Base-by-base conservation (phyloP, 92 coral and sea anemone species). In the Palythoa grandis region DNA sequence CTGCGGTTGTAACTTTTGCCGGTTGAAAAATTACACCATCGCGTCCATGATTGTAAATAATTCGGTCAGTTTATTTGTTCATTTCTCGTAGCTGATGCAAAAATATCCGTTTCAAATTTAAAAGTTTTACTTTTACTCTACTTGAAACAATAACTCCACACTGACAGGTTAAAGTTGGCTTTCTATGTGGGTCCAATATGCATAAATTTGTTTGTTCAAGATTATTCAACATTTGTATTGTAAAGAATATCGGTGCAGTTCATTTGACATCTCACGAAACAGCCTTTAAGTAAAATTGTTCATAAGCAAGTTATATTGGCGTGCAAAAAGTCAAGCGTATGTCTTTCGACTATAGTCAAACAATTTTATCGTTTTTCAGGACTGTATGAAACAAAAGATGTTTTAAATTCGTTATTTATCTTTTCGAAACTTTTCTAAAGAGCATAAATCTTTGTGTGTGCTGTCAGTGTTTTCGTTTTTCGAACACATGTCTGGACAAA, bases 401-500 rank as follows among this genome's bases (percentile, higher is more conserved):
- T 69, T 1, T n/a, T n/a, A n/a, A 5, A 16, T 69, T 69, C 47
- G 1, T 29, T 37, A 29, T 69, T 69, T 69, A 11, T 40, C 9
- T 8, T 69, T 69, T 69, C 40, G 70, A 22, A 37, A 25, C 14
- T 69, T 3, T 35, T 69, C 14, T 22, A 69, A 35, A 69, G 74
- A 69, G 14, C 74, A 12, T 69, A 11, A 68, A 69, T 29, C 47
- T 25, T 69, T 11, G 69, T 63, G 0, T 63, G 2, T 19, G 69
- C 10, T 17, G 11, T 6, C 24, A 19, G 22, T 63, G 23, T 14
- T 25, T 25, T 69, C 37, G 50, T 22, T 29, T 65, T 6, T 69
- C 47, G 19, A 54, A 58, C 82, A 76, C 82, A 76, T 76, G 82
- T 76, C 58, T 48, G 35, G 39, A 75, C 40, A 75, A 52, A 56